Base-by-base conservation (phyloP, 2,113 vertebrate species). In the Amia ocellicauda region DNA sequence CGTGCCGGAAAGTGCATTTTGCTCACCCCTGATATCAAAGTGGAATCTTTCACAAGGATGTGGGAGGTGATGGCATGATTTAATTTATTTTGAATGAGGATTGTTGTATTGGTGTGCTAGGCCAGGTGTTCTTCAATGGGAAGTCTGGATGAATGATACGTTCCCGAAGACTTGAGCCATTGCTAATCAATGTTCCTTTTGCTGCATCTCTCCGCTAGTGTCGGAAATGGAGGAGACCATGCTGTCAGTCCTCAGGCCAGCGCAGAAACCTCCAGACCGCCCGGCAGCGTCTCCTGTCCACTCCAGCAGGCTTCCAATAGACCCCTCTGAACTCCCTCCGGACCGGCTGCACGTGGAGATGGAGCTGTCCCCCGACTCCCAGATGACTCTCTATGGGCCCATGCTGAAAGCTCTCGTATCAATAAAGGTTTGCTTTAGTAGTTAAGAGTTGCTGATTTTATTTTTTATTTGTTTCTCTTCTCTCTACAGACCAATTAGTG, bases 151-250 rank as follows among this genome's bases (percentile, higher is more conserved):
- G n/a, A n/a, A n/a, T n/a, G n/a, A n/a, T n/a, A n/a, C n/a, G n/a
- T n/a, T n/a, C n/a, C n/a, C n/a, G n/a, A n/a, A n/a, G n/a, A n/a
- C n/a, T n/a, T n/a, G n/a, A n/a, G 8, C 16, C 23, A 26, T 26
- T 26, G 1, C 7, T 13, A 11, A 22, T 26, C 22, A 26, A 4
- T 54, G 14, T 31, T 20, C 24, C 16, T 42, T 17, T 16, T 20
- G 54, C 7, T 68, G 69, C 0, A 4, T 69, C 68, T 70, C 16
- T 36, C 28, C 42, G 11, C 0, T 64, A 98, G 97, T 98, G 71
- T 96, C 94, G 63, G 96, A 98, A 87, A 96, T 97, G 86, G 95
- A 96, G 64, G 95, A 97, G 74, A 92, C 92, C 0, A 94, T 97
- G 88, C 80, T 96, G 14, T 98, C 96, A 29, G 91, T 92, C 2